These are phyloP conservation scores for Xylocopa sonorina DNA, from an alignment of 1,140 invertebrate species.

Conservation along the genomic window DNA sequence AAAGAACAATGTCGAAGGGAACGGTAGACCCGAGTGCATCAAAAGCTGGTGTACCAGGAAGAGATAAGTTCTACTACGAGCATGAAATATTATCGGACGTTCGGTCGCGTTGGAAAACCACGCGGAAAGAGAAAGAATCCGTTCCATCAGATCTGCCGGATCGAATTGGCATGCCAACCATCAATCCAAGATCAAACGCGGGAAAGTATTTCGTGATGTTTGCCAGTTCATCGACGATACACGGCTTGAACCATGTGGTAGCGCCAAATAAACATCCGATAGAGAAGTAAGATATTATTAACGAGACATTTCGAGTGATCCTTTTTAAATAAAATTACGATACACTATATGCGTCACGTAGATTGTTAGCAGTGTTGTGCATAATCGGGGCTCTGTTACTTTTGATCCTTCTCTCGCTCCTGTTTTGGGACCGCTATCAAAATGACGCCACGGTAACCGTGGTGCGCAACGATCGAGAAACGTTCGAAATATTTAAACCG, in stretches of 20 bases:
- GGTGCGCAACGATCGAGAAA: conserved; percentile 44
- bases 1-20: neutral
- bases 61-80: neutral
- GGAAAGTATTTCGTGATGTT: conserved; percentile 65
- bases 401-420: conserved; percentile 48
- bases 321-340: neutral
- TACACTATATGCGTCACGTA: conserved; percentile 1
- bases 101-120: neutral
- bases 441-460: conserved; percentile 42
- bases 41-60: neutral
- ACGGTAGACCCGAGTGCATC: neutral
- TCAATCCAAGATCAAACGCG: conserved; percentile 44
- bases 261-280: conserved; percentile 62
- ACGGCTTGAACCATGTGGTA: conserved; percentile 66
- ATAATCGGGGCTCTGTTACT: conserved; percentile 44
- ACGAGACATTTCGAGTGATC: no score
- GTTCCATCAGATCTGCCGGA: neutral
- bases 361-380: conserved; percentile 46
- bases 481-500: conserved; percentile 45
- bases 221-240: conserved; percentile 56
- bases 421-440: conserved; percentile 64
- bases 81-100: conserved; percentile 45
- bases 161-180: conserved; percentile 54
- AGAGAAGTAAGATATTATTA: conserved; percentile 52
- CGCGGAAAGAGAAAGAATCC: neutral